Evolutionary conservation across 2,888 invertebrate species (phyloP).

Genomic region (Carabus problematicus): DNA sequence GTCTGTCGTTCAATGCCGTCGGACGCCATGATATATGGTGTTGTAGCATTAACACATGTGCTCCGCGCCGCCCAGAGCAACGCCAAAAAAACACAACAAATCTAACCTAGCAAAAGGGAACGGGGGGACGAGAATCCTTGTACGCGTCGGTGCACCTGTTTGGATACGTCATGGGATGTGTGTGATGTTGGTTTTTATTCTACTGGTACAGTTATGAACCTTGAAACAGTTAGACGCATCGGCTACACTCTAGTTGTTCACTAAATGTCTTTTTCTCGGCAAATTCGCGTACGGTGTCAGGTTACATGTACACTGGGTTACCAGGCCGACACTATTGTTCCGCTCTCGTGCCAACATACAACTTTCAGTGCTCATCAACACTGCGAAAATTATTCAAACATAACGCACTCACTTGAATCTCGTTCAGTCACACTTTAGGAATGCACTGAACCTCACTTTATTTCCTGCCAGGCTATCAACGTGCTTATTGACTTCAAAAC

Average conservation of each 20-base stretch:
- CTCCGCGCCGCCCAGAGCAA: constrained; percentile 20
- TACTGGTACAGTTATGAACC: constrained; percentile 8
- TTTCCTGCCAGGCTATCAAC: too few relatives aligned
- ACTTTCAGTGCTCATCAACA: too few relatives aligned
- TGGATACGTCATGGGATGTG: constrained; percentile 16
- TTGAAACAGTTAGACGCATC: background rate
- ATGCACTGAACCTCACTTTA: too few relatives aligned
- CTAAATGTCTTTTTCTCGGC: background rate
- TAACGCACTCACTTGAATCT: too few relatives aligned
- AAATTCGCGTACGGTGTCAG: constrained; percentile 1
- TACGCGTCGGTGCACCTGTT: constrained; percentile 31
- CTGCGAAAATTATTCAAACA: too few relatives aligned
- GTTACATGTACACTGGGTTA: constrained; percentile 4
- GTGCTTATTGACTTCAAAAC: too few relatives aligned
- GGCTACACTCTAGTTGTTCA: constrained; percentile 27
- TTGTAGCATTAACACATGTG: constrained; percentile 39
- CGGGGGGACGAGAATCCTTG: constrained; percentile 15
- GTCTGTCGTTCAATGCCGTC: constrained; percentile 22
- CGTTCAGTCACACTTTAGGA: too few relatives aligned
- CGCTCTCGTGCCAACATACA: too few relatives aligned
- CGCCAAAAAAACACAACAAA: constrained; percentile 21
- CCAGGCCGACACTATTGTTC: background rate
- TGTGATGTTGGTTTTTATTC: too few relatives aligned
- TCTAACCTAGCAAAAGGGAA: constrained; percentile 3
- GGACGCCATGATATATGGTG: constrained; percentile 35